phyloP scores from a whole-genome alignment of 1,140 invertebrate genomes.

The Penaeus vannamei region DNA sequence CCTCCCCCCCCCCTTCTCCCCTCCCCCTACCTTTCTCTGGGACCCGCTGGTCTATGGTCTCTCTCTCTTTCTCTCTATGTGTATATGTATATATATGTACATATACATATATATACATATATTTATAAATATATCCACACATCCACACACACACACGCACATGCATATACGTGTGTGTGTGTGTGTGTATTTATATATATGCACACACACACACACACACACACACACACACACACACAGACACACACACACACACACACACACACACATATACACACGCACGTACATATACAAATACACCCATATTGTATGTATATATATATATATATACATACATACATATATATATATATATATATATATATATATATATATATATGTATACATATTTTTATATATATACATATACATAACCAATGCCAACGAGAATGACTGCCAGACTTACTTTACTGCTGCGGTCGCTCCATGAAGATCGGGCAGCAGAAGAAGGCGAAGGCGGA shows the following conservation, averaged over 20 bases:
- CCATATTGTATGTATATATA: background rate
- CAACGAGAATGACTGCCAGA: background rate
- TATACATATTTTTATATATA: background rate
- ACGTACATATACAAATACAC: too few relatives aligned
- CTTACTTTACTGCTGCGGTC: constrained; percentile 56
- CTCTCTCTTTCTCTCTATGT: too few relatives aligned
- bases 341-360: background rate
- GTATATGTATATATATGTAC: too few relatives aligned
- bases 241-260: too few relatives aligned
- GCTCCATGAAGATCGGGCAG: constrained; percentile 66
- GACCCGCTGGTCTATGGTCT: too few relatives aligned
- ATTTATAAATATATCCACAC: background rate
- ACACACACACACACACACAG: too few relatives aligned
- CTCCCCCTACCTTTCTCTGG: too few relatives aligned
- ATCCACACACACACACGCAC: background rate
- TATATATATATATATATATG: background rate
- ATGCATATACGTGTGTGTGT: too few relatives aligned
- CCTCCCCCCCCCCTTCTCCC: too few relatives aligned
- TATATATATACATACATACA: background rate
- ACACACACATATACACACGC: too few relatives aligned
- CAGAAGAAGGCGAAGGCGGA: constrained; percentile 66
- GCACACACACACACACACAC: too few relatives aligned
- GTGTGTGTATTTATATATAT: too few relatives aligned
- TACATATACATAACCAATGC: background rate
- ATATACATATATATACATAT: background rate